These are phyloP conservation scores for Tetanocera ferruginea DNA, from an alignment of 2,888 invertebrate genomes.

Conservation along the genomic window DNA sequence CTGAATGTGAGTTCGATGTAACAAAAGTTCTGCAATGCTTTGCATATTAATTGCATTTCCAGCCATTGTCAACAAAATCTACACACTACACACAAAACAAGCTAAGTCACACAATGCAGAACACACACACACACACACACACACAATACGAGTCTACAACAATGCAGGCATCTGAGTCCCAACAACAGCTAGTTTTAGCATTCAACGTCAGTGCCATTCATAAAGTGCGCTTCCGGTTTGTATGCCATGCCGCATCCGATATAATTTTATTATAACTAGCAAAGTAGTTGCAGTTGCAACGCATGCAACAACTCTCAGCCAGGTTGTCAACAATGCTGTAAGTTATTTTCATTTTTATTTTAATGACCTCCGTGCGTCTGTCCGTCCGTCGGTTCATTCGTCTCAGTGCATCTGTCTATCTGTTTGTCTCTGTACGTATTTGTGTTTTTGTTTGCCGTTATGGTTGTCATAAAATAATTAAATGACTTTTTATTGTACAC, in stretches of 20 bases:
- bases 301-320: conserved; percentile 18
- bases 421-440: not conserved
- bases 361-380: not conserved
- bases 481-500: conserved; percentile 31
- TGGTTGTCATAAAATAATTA: conserved; percentile 38
- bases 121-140: not conserved
- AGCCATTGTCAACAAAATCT: conserved; percentile 6
- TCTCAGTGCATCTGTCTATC: not conserved
- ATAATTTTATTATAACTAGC: conserved; percentile 35
- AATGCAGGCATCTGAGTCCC: not conserved
- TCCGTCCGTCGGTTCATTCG: not conserved
- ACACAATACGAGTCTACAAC: not conserved
- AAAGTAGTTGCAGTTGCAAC: conserved; percentile 19
- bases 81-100: not conserved
- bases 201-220: conserved; percentile 5
- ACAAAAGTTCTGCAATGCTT: conserved; percentile 31
- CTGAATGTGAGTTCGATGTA: conserved; percentile 1
- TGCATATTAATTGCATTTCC: conserved; percentile 35
- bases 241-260: conserved; percentile 36
- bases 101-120: not conserved
- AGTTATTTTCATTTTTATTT: conserved; percentile 5
- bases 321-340: conserved; percentile 33
- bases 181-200: not conserved
- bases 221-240: conserved; percentile 33
- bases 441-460: conserved; percentile 18